Percentiles rank a stretch among this genome's conserved stretches.
Evolutionary conservation across 2,888 invertebrate genomes (phyloP).

Genomic region (Machimus atricapillus): DNA sequence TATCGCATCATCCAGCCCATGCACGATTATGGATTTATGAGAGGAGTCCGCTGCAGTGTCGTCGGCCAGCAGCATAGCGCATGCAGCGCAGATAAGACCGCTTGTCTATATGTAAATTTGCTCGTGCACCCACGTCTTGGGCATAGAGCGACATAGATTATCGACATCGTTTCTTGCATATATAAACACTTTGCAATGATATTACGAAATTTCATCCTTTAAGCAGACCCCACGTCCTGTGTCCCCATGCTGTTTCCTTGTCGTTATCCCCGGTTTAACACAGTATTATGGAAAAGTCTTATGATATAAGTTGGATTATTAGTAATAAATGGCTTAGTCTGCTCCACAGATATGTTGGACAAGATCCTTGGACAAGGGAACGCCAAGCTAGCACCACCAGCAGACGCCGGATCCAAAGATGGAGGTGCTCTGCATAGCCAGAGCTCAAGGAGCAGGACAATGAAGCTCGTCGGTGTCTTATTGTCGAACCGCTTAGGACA

Average conservation of each 20-base stretch:
- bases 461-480: conserved; percentile 10
- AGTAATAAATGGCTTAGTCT: conserved; percentile 37
- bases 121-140: conserved; percentile 8
- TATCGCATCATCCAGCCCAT: background rate
- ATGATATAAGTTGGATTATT: conserved; percentile 40
- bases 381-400: background rate
- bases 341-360: conserved; percentile 16
- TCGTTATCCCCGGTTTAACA: conserved; percentile 35
- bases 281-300: conserved; percentile 40
- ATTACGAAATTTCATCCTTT: conserved; percentile 36
- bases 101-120: conserved; percentile 38
- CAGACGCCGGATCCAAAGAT: background rate
- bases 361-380: background rate
- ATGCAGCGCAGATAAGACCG: conserved; percentile 3
- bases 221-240: background rate
- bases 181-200: conserved; percentile 39
- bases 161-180: conserved; percentile 38
- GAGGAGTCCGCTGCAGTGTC: background rate
- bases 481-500: conserved; percentile 6
- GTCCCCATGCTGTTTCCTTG: conserved; percentile 25
- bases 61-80: background rate
- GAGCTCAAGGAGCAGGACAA: conserved; percentile 29
- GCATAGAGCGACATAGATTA: conserved; percentile 19
- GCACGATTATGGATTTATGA: background rate
- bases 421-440: background rate